Evolutionary conservation across 2,888 invertebrate species (phyloP), one percentile per base, ranked within the genome.

Genomic region (Polyploca ridens): DNA sequence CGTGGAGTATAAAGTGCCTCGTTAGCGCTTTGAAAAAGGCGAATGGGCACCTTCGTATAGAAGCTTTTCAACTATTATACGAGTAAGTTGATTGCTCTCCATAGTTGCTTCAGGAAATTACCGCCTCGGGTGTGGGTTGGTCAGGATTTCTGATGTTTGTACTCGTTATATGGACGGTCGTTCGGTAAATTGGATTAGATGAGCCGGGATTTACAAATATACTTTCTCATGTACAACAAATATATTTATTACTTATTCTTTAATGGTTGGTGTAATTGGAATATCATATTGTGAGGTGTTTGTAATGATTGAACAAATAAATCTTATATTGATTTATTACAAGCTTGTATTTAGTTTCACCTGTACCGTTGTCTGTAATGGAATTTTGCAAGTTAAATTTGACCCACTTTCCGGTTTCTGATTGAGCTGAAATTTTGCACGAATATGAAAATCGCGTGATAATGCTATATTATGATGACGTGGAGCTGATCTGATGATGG

Each of bases 1-100:
- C 75, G 67, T 72, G 70, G 66, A 71, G 76, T 78, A 75, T 79
- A 79, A 82, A 88, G 87, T 87, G 82, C 82, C 88, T 90, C 90
- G 87, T 90, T 90, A 90, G 89, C 74, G 86, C 86, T 87, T 88
- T 87, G 83, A 85, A 86, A 88, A 87, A 86, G 84, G 83, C 81
- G 76, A 81, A 84, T 79, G 74, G 75, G 68, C 69, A 69, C 69
- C 67, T 75, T 72, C 69, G 74, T 77, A 73, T 67, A 66, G 77
- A 73, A 74, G 78, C 83, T 81, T 85, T 86, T 87, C 82, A 84
- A 71, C 79, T 75, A 79, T 85, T 87, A 83, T 80, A 77, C 76
- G 78, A 79, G 78, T 75, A 75, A 83, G 82, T 79, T 84, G 85
- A 89, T 87, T 86, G 86, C 87, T 79, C 78, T 78, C 74, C 76